Percentiles rank a stretch among this genome's conserved stretches.
phyloP scores from a whole-genome alignment of 2,797 vertebrate species.

The Acanthurus lineatus region DNA sequence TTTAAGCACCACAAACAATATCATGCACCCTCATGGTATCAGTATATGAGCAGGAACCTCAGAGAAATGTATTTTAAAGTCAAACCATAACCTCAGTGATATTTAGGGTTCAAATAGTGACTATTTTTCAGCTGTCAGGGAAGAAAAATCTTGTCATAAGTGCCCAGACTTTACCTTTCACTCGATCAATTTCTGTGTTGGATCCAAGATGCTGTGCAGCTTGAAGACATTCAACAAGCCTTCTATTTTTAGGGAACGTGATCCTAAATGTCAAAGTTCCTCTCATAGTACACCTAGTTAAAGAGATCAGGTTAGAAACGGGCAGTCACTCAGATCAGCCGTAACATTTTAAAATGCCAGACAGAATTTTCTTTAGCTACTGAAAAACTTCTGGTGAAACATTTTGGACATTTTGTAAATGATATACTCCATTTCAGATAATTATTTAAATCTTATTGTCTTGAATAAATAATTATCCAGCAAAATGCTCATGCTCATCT shows the following conservation, averaged over 20 bases:
- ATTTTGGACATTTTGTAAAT: too few species aligned
- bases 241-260: slow-evolving; percentile 82
- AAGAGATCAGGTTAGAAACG: slow-evolving; percentile 58
- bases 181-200: not conserved
- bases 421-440: too few species aligned
- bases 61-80: not conserved
- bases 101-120: not conserved
- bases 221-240: slow-evolving; percentile 43
- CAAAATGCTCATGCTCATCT: too few species aligned
- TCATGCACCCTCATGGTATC: not conserved
- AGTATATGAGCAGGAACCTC: not conserved
- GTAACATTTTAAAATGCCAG: slow-evolving; percentile 7
- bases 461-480: too few species aligned
- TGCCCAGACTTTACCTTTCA: not conserved
- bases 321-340: slow-evolving; percentile 33
- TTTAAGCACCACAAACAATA: not conserved
- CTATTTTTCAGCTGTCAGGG: not conserved
- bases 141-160: not conserved
- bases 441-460: too few species aligned
- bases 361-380: not conserved
- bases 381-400: not conserved
- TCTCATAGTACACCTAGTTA: slow-evolving; percentile 51
- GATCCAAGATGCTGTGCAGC: slow-evolving; percentile 8
- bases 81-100: too few species aligned
- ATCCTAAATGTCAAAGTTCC: slow-evolving; percentile 83